Evolutionary conservation across 2,888 invertebrate species (phyloP), one percentile per base, ranked within the genome.

Genomic region (Poecilobothrus nobilitatus): DNA sequence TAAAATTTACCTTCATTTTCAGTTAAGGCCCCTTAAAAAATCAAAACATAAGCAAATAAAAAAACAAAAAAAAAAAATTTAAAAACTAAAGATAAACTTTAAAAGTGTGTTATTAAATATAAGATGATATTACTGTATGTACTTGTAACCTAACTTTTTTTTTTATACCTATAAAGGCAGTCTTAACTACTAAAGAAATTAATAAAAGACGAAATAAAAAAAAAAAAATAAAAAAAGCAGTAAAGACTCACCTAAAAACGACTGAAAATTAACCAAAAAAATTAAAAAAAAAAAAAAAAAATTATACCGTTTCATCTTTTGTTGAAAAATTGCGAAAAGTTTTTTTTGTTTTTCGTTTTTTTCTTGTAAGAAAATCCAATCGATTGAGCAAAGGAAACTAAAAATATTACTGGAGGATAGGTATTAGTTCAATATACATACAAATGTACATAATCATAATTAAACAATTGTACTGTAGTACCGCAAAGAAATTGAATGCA

Each of bases 341-440:
- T 6, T 12, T 44, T 53, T 53, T 53, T 18, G n/a, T 18, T 53
- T 53, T 53, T 6, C 2, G 2, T 53, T 12, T 53, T n/a, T 27
- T 27, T 27, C 27, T 27, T 27, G 27, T 27, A 18, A 53, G 53
- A 53, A 53, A 53, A 53, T 18, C 15, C 53, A 18, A 53, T 53
- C 3, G 15, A 12, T 53, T 53, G 18, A 53, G 53, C 18, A 53
- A 53, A 53, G 18, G 53, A 53, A 18, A 18, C 53, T n/a, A 18
- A 53, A 53, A 53, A 53, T 15, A n/a, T 53, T n/a, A 53, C 15
- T 53, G 53, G 53, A 53, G 53, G 53, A 53, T 53, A 53, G 53
- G 53, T 53, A 53, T 18, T 18, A 12, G 15, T 15, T 2, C 18
- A 53, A 18, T 53, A 18, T 53, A 2, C 12, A 37, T 37, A 37